Evolutionary conservation across 1,140 invertebrate genomes (phyloP).

Genomic region (Coptotermes formosanus): DNA sequence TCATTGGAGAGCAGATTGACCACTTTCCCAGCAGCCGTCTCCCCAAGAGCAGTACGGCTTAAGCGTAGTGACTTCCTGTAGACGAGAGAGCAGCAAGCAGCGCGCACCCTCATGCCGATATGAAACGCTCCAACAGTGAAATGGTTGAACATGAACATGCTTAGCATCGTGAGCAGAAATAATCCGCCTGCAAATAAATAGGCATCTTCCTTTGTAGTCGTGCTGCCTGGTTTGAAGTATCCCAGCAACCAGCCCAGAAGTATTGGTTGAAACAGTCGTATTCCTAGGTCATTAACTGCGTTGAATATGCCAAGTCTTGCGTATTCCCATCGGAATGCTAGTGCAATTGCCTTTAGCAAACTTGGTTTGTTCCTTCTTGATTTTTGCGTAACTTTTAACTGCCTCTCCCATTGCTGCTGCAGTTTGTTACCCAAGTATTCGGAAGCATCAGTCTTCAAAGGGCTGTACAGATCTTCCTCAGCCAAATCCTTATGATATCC

Average conservation of each 20-base stretch:
- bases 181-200: conserved; percentile 43
- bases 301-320: not conserved
- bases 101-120: conserved; percentile 49
- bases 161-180: conserved; percentile 44
- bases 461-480: conserved; percentile 40
- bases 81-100: conserved; percentile 47
- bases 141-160: conserved; percentile 54
- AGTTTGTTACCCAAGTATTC: conserved; percentile 39
- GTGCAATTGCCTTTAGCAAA: not conserved
- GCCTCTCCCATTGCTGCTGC: conserved; percentile 38
- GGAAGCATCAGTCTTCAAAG: conserved; percentile 39
- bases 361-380: not conserved
- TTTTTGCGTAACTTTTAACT: conserved; percentile 14
- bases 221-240: conserved; percentile 40
- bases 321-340: not conserved
- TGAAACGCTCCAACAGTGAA: conserved; percentile 53
- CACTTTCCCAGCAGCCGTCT: conserved; percentile 80
- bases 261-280: conserved; percentile 41
- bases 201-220: conserved; percentile 49
- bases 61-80: conserved; percentile 55
- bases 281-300: not conserved
- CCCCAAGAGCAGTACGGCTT: conserved; percentile 64
- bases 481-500: conserved; percentile 40
- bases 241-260: conserved; percentile 44
- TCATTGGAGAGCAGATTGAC: conserved; percentile 84